Evolutionary conservation across 2,888 invertebrate genomes (phyloP).

Genomic region (Carcina quercana): DNA sequence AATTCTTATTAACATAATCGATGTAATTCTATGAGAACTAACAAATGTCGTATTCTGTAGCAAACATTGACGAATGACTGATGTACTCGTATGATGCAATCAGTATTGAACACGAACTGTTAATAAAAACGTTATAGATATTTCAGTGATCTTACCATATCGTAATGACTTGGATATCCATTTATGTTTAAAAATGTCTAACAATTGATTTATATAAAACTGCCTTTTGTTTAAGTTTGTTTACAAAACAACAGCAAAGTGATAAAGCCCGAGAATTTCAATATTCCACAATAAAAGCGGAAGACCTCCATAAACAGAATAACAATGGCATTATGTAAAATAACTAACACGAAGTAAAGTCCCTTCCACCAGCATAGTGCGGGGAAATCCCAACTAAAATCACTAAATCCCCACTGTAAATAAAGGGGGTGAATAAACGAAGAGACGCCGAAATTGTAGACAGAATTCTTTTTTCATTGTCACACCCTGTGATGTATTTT

Average conservation of each 20-base stretch:
- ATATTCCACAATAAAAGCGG: neutral
- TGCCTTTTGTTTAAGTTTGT: neutral
- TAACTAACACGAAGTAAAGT: conserved; percentile 3
- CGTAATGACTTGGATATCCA: too few relatives aligned
- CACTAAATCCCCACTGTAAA: conserved; percentile 52
- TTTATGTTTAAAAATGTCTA: too few relatives aligned
- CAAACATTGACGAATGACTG: too few relatives aligned
- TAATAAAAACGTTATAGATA: too few relatives aligned
- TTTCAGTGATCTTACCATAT: too few relatives aligned
- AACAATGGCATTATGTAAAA: conserved; percentile 8
- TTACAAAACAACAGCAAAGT: neutral
- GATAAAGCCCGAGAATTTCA: neutral
- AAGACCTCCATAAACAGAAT: conserved; percentile 2
- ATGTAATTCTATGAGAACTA: too few relatives aligned
- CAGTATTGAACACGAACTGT: too few relatives aligned
- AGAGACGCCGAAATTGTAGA: conserved; percentile 32
- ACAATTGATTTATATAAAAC: too few relatives aligned
- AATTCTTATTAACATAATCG: too few relatives aligned
- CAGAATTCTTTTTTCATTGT: conserved; percentile 50
- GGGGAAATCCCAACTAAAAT: conserved; percentile 48
- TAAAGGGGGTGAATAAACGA: conserved; percentile 56
- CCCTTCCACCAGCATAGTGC: conserved; percentile 34
- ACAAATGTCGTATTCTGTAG: too few relatives aligned
- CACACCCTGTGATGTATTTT: conserved; percentile 39
- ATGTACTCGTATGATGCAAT: too few relatives aligned